These are phyloP conservation scores for Myrmecobius fasciatus DNA, from an alignment of 2,113 vertebrate genomes.

Conservation along the genomic window DNA sequence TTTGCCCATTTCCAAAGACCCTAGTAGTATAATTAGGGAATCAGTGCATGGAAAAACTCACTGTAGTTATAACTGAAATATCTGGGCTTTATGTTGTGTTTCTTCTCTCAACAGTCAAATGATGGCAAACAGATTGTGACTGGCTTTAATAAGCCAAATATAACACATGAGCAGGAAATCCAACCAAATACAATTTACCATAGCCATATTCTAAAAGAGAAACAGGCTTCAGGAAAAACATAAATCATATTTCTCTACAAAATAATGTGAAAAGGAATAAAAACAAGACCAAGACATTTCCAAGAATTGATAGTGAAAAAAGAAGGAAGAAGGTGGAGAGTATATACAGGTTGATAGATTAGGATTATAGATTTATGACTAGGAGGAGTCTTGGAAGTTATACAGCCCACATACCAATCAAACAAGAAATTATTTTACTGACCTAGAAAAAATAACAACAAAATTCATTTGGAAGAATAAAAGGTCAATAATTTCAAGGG, in stretches of 20 bases:
- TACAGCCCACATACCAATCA: too few species aligned
- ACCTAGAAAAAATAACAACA: too few species aligned
- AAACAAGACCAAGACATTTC: not conserved
- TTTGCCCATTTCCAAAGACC: not conserved
- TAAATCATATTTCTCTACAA: not conserved
- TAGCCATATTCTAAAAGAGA: conserved; percentile 22
- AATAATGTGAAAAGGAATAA: not conserved
- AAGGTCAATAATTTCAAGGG: too few species aligned
- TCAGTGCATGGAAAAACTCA: not conserved
- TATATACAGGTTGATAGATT: not conserved
- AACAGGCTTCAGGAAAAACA: not conserved
- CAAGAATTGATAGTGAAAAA: not conserved
- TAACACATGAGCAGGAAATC: not conserved
- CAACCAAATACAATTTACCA: not conserved
- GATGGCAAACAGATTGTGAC: not conserved
- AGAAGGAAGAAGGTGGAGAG: not conserved
- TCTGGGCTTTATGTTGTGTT: not conserved
- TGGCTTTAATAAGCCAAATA: not conserved
- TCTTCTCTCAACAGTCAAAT: not conserved
- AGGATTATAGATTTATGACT: not conserved
- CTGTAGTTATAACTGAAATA: not conserved
- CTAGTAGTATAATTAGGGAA: not conserved
- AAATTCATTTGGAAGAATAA: too few species aligned
- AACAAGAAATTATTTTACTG: too few species aligned
- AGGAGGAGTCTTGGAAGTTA: not conserved